Evolutionary conservation across 2,797 vertebrate genomes (phyloP), one percentile per base, ranked within the genome.

Genomic region (Chaetophractus vellerosus): DNA sequence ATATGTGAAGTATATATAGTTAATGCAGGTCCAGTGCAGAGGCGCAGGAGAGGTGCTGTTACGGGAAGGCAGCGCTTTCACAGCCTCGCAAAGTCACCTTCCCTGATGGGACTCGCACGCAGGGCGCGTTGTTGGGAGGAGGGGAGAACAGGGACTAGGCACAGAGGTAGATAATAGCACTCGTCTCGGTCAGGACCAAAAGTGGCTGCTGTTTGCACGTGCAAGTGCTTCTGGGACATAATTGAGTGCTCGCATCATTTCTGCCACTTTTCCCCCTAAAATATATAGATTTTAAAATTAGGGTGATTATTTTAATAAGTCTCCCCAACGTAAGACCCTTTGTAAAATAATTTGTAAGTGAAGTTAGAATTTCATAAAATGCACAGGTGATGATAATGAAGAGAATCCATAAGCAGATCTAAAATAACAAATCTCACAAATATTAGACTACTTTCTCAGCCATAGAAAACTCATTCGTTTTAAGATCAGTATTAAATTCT

Each of bases 401-500:
- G 50, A 3, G 24, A 81, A 63, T 50, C 57, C 72, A 2, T 69
- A 66, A 23, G 66, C 21, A 45, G 41, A 90, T 93, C 6, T 93
- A 63, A 59, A 91, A 71, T 89, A 94, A 31, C 74, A 87, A 55
- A 18, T 71, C 64, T 83, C 91, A 38, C 41, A 61, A 41, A 90
- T 68, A 41, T 68, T 74, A 50, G 18, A 45, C 9, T 64, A 33
- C 24, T 66, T 87, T 80, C 24, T 74, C 36, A 88, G 26, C 36
- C 18, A 26, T 18, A 0, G 55, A 84, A 94, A 75, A 92, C 16
- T 1, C 76, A 41, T 86, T 1, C 33, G 16, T 50, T 71, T 90
- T 87, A 74, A 93, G 91, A 41, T 95, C 84, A 95, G 71, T 88
- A 61, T 57, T 50, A 57, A 4, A 23, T 45, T 50, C 93, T 80